Base-by-base conservation (phyloP, 2,888 invertebrate species). In the Diplazon laetatorius region DNA sequence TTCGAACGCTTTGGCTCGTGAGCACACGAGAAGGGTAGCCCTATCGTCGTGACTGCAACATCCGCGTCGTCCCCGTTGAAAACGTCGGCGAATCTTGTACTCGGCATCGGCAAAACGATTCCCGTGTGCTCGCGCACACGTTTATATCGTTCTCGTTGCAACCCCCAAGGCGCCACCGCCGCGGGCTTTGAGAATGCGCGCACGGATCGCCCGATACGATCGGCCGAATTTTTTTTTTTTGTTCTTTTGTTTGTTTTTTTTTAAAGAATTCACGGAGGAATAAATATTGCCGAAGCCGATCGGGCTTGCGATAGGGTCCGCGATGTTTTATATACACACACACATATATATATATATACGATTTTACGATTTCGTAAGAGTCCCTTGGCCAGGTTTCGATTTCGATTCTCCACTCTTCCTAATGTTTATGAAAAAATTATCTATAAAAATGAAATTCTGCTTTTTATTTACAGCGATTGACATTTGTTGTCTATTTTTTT, bases 131-230 rank as follows among this genome's bases (percentile, higher is more conserved):
- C 30, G 30, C 30, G 30, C n/a, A n/a, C n/a, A n/a, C n/a, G n/a
- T n/a, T n/a, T n/a, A n/a, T 30, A 2, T 30, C 30, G 6, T 66
- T 22, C 50, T 66, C 66, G 66, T 59, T 30, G 52, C 52, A 30
- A 66, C 22, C 46, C 37, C 73, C 76, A 76, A 77, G 83, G 80
- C 84, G 85, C 84, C 85, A 82, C 52, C n/a, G n/a, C n/a, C n/a
- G 9, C 52, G 69, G 62, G 69, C 25, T 39, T 72, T 78, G 80
- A 69, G 85, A 83, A 85, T 85, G 83, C 83, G 78, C 79, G 73
- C 76, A 70, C 81, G 63, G 55, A 72, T 65, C 48, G 46, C 44
- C 65, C 57, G 73, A 73, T 59, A 72, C 55, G n/a, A n/a, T n/a
- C n/a, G n/a, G n/a, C n/a, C n/a, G n/a, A n/a, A n/a, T n/a, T n/a